Evolutionary conservation across 2,113 vertebrate species (phyloP).

Genomic region (Holacanthus passer): DNA sequence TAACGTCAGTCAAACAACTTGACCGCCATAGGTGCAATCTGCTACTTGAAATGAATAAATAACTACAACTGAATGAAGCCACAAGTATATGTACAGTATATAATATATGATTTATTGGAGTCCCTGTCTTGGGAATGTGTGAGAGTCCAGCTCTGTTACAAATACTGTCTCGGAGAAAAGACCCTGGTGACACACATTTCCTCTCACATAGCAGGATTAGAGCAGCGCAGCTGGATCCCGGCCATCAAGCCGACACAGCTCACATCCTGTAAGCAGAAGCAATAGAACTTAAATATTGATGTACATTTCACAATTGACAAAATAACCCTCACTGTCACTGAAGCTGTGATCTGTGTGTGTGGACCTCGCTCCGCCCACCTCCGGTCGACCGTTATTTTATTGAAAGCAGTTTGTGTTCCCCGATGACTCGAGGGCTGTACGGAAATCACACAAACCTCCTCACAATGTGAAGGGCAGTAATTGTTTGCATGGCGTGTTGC

Average conservation of each 20-base stretch:
- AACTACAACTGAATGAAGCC: neutral
- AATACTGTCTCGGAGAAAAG: neutral
- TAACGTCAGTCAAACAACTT: too few species aligned
- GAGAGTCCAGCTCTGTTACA: neutral
- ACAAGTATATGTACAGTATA: neutral
- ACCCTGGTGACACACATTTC: neutral
- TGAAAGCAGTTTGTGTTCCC: slow-evolving; percentile 13
- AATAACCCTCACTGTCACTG: neutral
- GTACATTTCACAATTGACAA: slow-evolving; percentile 13
- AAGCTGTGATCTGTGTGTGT: neutral
- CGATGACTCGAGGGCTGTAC: neutral
- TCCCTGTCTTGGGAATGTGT: neutral
- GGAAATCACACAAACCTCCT: neutral
- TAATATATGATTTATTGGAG: neutral
- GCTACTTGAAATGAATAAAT: too few species aligned
- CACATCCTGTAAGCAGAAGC: slow-evolving; percentile 1
- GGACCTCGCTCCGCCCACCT: neutral
- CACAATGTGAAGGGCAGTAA: neutral
- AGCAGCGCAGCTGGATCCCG: neutral
- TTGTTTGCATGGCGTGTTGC: neutral
- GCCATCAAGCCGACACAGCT: slow-evolving; percentile 5
- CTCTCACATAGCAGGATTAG: neutral
- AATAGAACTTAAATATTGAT: slow-evolving; percentile 33
- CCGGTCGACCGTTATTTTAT: neutral
- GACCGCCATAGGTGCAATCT: too few species aligned